These are phyloP conservation scores for Pseudorhiza aurosa DNA, from an alignment of 30 jellyfish, hydroid and myxozoan genomes.

Conservation along the genomic window DNA sequence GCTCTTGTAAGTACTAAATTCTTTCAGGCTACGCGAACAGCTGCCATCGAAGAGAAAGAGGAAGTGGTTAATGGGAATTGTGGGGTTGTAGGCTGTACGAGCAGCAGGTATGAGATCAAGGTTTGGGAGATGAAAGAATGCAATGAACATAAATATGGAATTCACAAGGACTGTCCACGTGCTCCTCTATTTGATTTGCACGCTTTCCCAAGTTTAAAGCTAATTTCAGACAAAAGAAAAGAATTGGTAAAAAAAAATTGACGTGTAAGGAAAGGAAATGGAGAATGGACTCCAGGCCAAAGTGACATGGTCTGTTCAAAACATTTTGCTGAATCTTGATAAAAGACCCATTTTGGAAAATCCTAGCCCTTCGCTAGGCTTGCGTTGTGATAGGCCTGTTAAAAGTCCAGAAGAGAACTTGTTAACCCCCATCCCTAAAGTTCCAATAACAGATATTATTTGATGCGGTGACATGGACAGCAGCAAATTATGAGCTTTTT, in stretches of 20 bases:
- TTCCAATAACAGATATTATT: no score
- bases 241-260: conserved; percentile 27
- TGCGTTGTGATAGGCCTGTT: no score
- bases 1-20: neutral
- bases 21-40: neutral
- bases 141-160: neutral
- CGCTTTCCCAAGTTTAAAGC: conserved; percentile 3
- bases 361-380: no score
- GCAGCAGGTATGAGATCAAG: conserved; percentile 8
- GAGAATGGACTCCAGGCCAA: conserved; percentile 59
- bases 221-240: conserved; percentile 4
- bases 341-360: no score
- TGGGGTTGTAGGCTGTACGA: conserved; percentile 14
- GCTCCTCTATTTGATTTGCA: neutral
- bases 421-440: no score
- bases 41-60: neutral
- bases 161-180: neutral
- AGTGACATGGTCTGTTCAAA: conserved; percentile 61
- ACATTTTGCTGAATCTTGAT: conserved; percentile 57
- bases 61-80: conserved; percentile 10
- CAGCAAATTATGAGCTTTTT: no score
- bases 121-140: neutral
- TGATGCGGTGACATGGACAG: no score
- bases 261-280: neutral
- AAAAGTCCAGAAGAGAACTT: no score